Conservation (phyloP, 2,797 vertebrate genomes). For the Pitangus sulphuratus region DNA sequence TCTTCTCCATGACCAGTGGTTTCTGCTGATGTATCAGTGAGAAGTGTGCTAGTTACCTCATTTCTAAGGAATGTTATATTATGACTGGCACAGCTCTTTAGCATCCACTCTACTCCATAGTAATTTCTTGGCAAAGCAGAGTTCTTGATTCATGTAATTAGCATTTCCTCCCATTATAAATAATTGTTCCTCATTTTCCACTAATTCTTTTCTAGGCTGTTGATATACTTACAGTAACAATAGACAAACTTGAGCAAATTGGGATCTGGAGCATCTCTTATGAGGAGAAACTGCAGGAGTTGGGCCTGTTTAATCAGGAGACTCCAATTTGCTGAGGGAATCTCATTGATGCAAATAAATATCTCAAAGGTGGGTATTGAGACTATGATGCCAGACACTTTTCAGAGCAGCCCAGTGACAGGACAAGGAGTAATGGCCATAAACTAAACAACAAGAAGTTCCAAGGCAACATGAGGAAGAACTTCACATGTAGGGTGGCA, state of each 20-base stretch:
- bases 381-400: not conserved
- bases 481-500: not conserved
- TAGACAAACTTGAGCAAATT: not conserved
- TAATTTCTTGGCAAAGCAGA: not conserved
- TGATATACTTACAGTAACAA: not conserved
- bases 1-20: not conserved
- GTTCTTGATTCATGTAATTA: constrained; percentile 17
- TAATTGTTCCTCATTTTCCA: constrained; percentile 41
- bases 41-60: constrained; percentile 23
- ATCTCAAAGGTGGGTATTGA: not conserved
- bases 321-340: not conserved
- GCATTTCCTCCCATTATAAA: constrained; percentile 44
- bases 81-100: not conserved
- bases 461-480: not conserved
- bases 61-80: constrained; percentile 40
- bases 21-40: not conserved
- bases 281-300: not conserved
- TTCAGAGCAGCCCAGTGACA: not conserved
- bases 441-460: not conserved
- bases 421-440: not conserved
- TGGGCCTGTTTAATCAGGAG: not conserved
- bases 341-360: not conserved
- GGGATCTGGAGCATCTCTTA: not conserved
- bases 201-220: constrained; percentile 4
- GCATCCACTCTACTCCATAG: not conserved